phyloP scores from a whole-genome alignment of 2,113 vertebrate species.

The Sinocyclocheilus grahami region DNA sequence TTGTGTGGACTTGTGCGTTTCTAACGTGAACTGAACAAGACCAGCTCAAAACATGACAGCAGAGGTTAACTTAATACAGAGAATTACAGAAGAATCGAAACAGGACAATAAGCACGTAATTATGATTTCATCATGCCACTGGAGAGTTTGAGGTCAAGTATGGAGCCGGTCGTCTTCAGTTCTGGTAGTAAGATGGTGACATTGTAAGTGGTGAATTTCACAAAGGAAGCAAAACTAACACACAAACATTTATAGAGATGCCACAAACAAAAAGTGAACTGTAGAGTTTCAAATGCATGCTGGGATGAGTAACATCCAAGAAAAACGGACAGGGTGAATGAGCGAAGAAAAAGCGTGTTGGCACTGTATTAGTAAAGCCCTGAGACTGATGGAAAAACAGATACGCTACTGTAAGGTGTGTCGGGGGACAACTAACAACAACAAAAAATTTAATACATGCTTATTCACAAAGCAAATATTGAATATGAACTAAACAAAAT shows the following conservation, averaged over 20 bases:
- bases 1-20: background rate
- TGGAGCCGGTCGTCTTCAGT: background rate
- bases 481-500: background rate
- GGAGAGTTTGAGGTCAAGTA: background rate
- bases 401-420: background rate
- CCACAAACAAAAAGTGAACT: constrained; percentile 19
- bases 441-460: background rate
- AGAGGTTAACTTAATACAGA: background rate
- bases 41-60: background rate
- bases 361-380: constrained; percentile 5
- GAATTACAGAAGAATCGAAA: background rate
- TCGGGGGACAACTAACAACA: background rate
- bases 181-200: background rate
- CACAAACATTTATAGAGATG: background rate
- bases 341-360: background rate
- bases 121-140: background rate
- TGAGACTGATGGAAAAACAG: constrained; percentile 25
- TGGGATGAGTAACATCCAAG: constrained; percentile 13
- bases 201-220: background rate
- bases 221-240: constrained; percentile 22
- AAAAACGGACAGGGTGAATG: background rate
- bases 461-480: background rate
- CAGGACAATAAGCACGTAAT: background rate
- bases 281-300: constrained; percentile 1
- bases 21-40: background rate